phyloP scores from a whole-genome alignment of 2,797 vertebrate species.

The Helarctos malayanus region DNA sequence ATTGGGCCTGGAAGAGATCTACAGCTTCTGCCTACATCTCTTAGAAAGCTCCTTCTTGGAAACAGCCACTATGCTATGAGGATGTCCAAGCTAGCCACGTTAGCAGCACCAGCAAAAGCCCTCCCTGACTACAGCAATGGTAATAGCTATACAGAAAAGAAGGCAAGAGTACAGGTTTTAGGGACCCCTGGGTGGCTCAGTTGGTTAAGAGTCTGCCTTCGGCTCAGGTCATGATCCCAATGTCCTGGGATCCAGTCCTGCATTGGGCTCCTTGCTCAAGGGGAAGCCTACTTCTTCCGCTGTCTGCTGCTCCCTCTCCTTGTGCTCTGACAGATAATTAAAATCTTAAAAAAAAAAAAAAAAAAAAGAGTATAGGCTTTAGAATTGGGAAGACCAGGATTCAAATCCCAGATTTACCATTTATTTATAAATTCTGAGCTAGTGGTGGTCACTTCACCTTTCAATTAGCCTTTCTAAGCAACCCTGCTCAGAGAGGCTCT shows the following conservation, averaged over 20 bases:
- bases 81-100: neutral
- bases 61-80: neutral
- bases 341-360: no score
- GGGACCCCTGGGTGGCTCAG: no score
- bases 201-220: no score
- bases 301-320: no score
- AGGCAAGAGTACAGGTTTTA: neutral
- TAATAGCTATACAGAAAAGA: neutral
- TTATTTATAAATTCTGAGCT: neutral
- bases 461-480: neutral
- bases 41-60: neutral
- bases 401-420: neutral
- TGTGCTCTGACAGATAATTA: no score
- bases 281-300: no score
- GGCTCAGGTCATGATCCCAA: no score
- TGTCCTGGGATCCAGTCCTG: no score
- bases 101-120: neutral
- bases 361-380: neutral
- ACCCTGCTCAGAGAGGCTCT: neutral
- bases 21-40: neutral
- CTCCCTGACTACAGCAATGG: neutral
- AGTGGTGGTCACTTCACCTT: neutral
- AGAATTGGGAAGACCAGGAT: neutral
- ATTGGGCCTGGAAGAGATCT: neutral
- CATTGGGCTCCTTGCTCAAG: no score